Base-by-base conservation (phyloP, 64 coral and sea anemone genomes). In the Actinia equina region DNA sequence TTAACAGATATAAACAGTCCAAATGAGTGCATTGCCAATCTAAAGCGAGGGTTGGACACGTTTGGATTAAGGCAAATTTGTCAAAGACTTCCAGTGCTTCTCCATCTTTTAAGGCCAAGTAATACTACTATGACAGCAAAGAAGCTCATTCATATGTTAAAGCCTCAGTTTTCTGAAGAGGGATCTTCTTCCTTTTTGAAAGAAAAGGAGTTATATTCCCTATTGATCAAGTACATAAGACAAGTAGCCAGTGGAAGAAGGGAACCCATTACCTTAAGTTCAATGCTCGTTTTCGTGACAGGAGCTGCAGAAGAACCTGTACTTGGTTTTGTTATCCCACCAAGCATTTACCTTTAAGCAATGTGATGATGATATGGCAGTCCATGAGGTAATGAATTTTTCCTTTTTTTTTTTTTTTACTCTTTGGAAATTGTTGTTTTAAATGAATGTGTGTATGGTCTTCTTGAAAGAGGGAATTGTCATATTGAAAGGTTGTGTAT, bases 41-140 rank as follows among this genome's bases (percentile, higher is more conserved):
- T 89, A 1, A 6, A 89, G 15, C 63, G 59, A 64, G 87, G 87
- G 6, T 13, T 89, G 14, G 14, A 89, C 16, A 67, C 10, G 10
- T 63, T 89, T 62, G 87, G 55, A 25, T 10, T 89, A 12, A 82
- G 11, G 10, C 5, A 64, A 0, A 82, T 2, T 62, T 89, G 10
- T 5, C 83, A 17, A 23, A 6, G 26, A 17, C 22, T 0, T 79
- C n/a, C 88, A 22, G 45, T 45, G 45, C 43, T 89, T 13, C 88
- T 83, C 69, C 58, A 89, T 71, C 88, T 89, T 26, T 30, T 89
- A 41, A 52, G 79, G 44, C 88, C 78, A 16, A 67, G 59, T n/a
- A 15, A 89, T 5, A 20, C 1, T 14, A 9, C 9, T 1, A 15
- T 45, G 19, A 82, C 77, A n/a, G 0, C 87, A 12, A 89, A 61